Percentiles rank a stretch among this genome's conserved stretches.
Evolutionary conservation across 2,888 invertebrate species (phyloP).

Genomic region (Cabera pusaria): DNA sequence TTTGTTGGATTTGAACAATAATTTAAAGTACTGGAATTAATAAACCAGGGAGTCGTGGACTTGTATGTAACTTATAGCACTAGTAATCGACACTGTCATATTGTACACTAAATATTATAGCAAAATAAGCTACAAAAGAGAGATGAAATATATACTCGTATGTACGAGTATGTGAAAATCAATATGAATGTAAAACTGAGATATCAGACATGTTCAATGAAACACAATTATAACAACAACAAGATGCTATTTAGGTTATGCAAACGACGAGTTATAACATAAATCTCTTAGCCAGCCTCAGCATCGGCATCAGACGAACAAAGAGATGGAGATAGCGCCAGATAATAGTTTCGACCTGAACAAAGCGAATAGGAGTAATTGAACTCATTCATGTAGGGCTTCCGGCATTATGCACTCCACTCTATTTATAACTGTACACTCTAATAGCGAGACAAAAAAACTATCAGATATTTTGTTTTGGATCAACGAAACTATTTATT

Average conservation of each 20-base stretch:
- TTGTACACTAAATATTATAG: no score
- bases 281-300: slow-evolving; percentile 5
- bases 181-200: no score
- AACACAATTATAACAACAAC: slow-evolving; percentile 8
- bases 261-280: slow-evolving; percentile 2
- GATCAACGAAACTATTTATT: no score
- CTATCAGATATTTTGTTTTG: slow-evolving; percentile 1
- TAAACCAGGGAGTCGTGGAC: no score
- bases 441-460: slow-evolving; percentile 7
- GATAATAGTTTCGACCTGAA: slow-evolving; percentile 8
- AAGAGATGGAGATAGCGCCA: slow-evolving; percentile 5
- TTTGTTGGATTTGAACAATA: no score
- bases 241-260: slow-evolving; percentile 1
- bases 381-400: slow-evolving; percentile 29
- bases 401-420: slow-evolving; percentile 18
- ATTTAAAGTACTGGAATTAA: no score
- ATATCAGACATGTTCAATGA: slow-evolving; percentile 8
- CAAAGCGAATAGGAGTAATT: slow-evolving; percentile 29
- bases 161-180: no score
- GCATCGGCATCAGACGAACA: slow-evolving; percentile 9
- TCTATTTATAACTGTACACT: slow-evolving; percentile 8
- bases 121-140: no score
- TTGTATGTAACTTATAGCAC: no score
- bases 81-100: no score
- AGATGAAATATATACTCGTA: no score